phyloP scores from a whole-genome alignment of 2,113 vertebrate genomes.

The Nothoprocta pentlandii region DNA sequence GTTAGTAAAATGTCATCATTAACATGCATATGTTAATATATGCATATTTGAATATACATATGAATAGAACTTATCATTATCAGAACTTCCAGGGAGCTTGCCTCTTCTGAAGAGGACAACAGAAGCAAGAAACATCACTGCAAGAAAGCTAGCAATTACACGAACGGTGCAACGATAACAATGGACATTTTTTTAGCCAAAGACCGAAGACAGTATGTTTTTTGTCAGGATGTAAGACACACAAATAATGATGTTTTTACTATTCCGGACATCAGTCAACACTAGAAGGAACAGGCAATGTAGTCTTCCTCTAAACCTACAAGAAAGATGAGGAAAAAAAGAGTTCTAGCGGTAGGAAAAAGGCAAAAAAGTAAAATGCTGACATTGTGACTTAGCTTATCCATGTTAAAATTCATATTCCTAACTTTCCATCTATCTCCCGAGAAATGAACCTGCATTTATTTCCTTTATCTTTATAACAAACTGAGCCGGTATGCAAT shows the following conservation, averaged over 20 bases:
- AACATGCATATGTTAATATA: not conserved
- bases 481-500: not conserved
- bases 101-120: not conserved
- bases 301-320: not conserved
- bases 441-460: not conserved
- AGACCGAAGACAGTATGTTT: not conserved
- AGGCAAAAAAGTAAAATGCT: not conserved
- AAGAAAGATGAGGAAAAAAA: not conserved
- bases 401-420: not conserved
- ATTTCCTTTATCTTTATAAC: not conserved
- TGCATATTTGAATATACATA: not conserved
- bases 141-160: not conserved
- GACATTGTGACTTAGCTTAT: not conserved
- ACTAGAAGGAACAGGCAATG: not conserved
- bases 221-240: not conserved
- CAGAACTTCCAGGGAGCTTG: not conserved
- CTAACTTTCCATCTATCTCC: not conserved
- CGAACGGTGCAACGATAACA: not conserved
- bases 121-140: not conserved
- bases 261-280: not conserved
- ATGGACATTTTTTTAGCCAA: not conserved
- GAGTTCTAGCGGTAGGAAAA: not conserved
- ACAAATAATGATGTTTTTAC: not conserved
- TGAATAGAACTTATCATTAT: not conserved
- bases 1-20: not conserved